Percentiles rank a stretch among this genome's conserved stretches.
Conservation (phyloP, 2,113 vertebrate genomes). For the Ibidorhyncha struthersii region DNA sequence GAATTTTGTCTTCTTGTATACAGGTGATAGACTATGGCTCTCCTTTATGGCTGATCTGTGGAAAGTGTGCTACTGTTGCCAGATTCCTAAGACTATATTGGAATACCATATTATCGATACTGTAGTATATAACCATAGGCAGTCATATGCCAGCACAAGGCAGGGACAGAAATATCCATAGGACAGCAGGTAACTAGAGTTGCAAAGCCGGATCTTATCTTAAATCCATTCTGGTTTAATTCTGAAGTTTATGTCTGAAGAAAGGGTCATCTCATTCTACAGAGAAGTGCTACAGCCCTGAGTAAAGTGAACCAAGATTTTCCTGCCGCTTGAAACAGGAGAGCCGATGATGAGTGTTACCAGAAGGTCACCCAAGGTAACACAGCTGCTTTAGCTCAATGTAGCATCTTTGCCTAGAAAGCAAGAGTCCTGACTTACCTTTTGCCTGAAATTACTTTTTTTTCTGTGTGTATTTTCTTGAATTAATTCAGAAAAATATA, state of each 20-base stretch:
- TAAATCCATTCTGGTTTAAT: background rate
- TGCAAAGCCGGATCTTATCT: background rate
- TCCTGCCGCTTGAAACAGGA: background rate
- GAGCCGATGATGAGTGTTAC: background rate
- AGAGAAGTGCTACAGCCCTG: background rate
- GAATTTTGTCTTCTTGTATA: background rate
- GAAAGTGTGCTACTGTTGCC: accelerated
- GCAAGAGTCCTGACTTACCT: background rate
- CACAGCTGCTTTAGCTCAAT: background rate
- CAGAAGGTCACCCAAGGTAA: background rate
- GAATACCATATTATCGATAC: background rate
- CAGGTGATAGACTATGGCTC: background rate
- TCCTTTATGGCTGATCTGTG: background rate
- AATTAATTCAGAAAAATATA: background rate
- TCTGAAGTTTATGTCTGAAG: background rate
- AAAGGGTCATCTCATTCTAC: background rate
- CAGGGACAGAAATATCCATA: background rate
- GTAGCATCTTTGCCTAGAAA: background rate
- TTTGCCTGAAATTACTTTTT: background rate
- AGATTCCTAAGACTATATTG: background rate
- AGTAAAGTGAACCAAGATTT: background rate
- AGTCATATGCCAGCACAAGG: background rate
- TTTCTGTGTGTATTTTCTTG: background rate
- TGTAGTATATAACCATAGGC: background rate
- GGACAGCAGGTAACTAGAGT: background rate